Conservation (phyloP, 2,888 invertebrate genomes). For the Nemotelus nigrinus region DNA sequence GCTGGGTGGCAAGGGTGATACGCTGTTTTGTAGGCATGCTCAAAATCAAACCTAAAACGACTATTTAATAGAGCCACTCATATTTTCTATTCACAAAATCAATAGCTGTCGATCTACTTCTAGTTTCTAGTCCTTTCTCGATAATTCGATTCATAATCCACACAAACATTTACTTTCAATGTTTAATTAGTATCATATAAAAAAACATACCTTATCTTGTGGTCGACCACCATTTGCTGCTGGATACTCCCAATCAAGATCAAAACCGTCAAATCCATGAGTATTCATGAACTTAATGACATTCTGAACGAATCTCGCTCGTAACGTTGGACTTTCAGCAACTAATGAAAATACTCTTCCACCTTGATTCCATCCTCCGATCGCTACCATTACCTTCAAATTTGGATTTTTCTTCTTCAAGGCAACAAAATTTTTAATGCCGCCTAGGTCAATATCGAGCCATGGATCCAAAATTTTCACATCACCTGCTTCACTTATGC, state of each 20-base stretch:
- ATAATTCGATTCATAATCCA: too few species aligned
- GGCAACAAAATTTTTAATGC: constrained; percentile 62
- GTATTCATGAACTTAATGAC: constrained; percentile 65
- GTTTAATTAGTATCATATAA: not conserved
- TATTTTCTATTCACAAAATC: too few species aligned
- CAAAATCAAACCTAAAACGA: too few species aligned
- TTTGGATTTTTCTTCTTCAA: constrained; percentile 64
- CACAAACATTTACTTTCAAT: too few species aligned
- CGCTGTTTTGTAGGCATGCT: too few species aligned
- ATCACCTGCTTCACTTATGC: constrained; percentile 66
- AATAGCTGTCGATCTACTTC: too few species aligned
- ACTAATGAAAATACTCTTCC: constrained; percentile 64
- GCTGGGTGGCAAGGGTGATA: too few species aligned
- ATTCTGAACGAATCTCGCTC: constrained; percentile 66
- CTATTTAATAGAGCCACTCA: too few species aligned
- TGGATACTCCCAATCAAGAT: constrained; percentile 74
- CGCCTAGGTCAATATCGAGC: constrained; percentile 65
- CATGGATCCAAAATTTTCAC: constrained; percentile 68
- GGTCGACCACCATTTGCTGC: constrained; percentile 50
- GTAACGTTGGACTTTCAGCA: constrained; percentile 57
- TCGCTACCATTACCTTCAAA: constrained; percentile 66
- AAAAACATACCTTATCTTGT: constrained; percentile 45
- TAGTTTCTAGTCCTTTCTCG: too few species aligned
- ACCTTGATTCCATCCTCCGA: constrained; percentile 71
- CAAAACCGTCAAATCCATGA: constrained; percentile 71